Percentiles rank a stretch among this genome's conserved stretches.
phyloP scores from a whole-genome alignment of 2,797 vertebrate genomes.

The Gobionotothen gibberifrons region DNA sequence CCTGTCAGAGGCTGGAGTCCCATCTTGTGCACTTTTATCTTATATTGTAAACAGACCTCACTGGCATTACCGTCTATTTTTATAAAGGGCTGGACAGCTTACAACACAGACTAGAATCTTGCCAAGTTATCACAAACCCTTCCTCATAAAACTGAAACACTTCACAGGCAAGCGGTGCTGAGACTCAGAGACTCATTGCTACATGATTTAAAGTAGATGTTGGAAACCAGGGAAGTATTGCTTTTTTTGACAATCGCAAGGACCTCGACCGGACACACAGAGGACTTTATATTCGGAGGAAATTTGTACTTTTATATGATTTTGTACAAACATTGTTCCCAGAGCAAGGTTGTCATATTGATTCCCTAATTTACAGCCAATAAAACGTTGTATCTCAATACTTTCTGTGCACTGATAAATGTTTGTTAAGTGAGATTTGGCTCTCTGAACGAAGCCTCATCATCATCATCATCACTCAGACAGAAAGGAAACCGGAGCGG shows the following conservation, averaged over 20 bases:
- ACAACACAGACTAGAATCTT: slow-evolving; percentile 14
- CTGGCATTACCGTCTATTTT: slow-evolving; percentile 28
- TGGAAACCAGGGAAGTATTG: slow-evolving; percentile 57
- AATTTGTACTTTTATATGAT: slow-evolving; percentile 31
- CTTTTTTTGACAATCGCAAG: slow-evolving; percentile 75
- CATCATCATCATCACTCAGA: slow-evolving; percentile 19
- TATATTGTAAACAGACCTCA: slow-evolving; percentile 49
- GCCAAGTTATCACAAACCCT: slow-evolving; percentile 8
- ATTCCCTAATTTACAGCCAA: slow-evolving; percentile 55
- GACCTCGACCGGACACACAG: slow-evolving; percentile 39
- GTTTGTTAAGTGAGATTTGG: neutral
- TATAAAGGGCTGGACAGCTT: slow-evolving; percentile 19
- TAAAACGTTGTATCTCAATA: slow-evolving; percentile 56
- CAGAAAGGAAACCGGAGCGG: slow-evolving; percentile 56
- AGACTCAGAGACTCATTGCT: neutral
- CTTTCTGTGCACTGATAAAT: slow-evolving; percentile 20
- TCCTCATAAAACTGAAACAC: slow-evolving; percentile 15
- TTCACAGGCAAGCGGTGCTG: neutral
- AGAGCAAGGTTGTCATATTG: slow-evolving; percentile 36
- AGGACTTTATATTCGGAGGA: slow-evolving; percentile 24
- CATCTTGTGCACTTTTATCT: slow-evolving; percentile 76
- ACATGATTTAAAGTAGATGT: slow-evolving; percentile 40
- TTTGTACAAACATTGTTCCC: slow-evolving; percentile 42
- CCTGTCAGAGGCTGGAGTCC: slow-evolving; percentile 25
- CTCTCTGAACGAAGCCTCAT: slow-evolving; percentile 21